Conservation (phyloP, 2,797 vertebrate species). For the Paguma larvata region DNA sequence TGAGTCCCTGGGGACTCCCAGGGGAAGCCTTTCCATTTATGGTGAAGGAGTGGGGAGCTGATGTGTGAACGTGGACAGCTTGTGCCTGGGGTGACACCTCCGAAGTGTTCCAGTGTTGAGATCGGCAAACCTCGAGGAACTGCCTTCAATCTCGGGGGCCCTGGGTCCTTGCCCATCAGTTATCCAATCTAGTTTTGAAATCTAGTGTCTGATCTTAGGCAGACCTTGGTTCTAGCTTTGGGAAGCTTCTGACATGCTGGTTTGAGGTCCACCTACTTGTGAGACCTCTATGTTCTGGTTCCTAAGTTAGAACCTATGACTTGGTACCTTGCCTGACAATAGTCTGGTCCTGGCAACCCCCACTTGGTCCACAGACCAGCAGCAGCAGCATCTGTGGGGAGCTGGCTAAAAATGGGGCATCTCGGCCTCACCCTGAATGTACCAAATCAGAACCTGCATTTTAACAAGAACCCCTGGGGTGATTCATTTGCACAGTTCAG, state of each 20-base stretch:
- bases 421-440: background rate
- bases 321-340: background rate
- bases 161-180: background rate
- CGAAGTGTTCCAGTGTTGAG: background rate
- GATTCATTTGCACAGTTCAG: background rate
- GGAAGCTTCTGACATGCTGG: background rate
- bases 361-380: background rate
- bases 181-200: background rate
- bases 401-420: background rate
- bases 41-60: background rate
- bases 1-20: background rate
- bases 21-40: conserved; percentile 66
- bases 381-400: background rate
- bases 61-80: background rate
- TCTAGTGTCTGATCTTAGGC: background rate
- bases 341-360: background rate
- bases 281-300: background rate
- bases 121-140: background rate
- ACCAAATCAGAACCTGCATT: background rate
- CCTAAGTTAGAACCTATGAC: background rate
- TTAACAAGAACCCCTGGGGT: background rate
- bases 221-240: background rate
- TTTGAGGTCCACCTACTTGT: background rate
- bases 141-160: background rate
- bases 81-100: background rate